Conservation (phyloP, 2,797 vertebrate species). For the Squalus acanthias region DNA sequence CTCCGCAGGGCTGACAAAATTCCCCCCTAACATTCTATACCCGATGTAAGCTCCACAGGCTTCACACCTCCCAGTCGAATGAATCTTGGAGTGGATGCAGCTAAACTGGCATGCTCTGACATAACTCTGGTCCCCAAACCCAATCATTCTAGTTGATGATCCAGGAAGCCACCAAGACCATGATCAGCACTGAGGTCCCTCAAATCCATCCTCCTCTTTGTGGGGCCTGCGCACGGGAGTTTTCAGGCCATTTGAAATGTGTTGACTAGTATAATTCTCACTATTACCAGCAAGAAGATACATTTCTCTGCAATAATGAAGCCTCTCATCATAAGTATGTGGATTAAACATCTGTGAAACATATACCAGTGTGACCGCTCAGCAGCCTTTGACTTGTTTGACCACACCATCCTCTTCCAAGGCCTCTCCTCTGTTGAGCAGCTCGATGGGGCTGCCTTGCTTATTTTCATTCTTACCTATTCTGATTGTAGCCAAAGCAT, state of each 20-base stretch:
- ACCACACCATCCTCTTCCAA: too few relatives aligned
- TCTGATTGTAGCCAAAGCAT: too few relatives aligned
- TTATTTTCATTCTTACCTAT: too few relatives aligned
- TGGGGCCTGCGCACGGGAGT: not conserved
- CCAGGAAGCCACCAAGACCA: not conserved
- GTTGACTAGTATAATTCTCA: not conserved
- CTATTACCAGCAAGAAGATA: not conserved
- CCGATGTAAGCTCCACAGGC: not conserved
- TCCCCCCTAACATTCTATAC: not conserved
- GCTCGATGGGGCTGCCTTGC: too few relatives aligned
- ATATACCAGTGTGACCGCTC: not conserved
- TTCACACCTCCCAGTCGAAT: too few relatives aligned
- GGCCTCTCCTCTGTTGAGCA: too few relatives aligned
- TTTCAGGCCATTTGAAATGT: not conserved
- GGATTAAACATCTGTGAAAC: not conserved
- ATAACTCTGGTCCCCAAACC: not conserved
- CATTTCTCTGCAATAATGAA: not conserved
- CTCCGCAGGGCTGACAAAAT: too few relatives aligned
- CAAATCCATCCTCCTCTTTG: not conserved
- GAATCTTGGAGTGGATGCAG: not conserved
- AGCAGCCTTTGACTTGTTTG: too few relatives aligned
- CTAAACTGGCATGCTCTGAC: not conserved
- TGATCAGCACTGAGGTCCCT: not conserved
- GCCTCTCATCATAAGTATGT: not conserved
- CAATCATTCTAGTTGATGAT: not conserved